These are phyloP conservation scores for Melanotaenia parkinsoni DNA, from an alignment of 2,797 vertebrate genomes.

Conservation along the genomic window DNA sequence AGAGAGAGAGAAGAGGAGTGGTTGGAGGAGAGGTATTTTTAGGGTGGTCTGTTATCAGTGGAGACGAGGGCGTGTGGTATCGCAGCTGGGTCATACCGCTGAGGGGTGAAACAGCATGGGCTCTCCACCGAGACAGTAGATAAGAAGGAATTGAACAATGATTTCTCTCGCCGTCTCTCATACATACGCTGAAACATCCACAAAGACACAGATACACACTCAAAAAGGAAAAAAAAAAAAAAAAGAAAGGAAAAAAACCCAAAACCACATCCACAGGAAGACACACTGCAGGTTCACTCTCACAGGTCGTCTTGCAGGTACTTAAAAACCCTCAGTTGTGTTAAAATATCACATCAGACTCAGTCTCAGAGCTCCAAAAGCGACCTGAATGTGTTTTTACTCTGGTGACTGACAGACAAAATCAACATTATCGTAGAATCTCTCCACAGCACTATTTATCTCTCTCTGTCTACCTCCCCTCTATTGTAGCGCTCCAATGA, in stretches of 20 bases:
- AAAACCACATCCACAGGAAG: conserved; percentile 64
- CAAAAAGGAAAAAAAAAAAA: neutral
- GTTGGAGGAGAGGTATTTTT: conserved; percentile 78
- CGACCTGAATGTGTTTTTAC: conserved; percentile 22
- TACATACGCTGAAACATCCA: conserved; percentile 11
- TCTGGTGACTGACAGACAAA: conserved; percentile 34
- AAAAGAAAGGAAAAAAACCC: neutral
- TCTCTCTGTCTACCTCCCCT: conserved; percentile 30
- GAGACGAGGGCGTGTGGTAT: conserved; percentile 64
- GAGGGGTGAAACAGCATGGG: conserved; percentile 63
- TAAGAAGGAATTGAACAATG: conserved; percentile 71
- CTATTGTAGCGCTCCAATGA: conserved; percentile 60
- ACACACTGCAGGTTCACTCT: conserved; percentile 29
- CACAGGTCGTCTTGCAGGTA: conserved; percentile 25
- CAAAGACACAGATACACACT: conserved; percentile 18
- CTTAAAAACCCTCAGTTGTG: conserved; percentile 25
- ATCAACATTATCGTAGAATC: conserved; percentile 17
- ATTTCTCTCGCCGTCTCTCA: conserved; percentile 35
- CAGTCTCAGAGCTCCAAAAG: conserved; percentile 7
- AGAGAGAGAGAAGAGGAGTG: conserved; percentile 19
- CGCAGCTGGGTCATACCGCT: conserved; percentile 74
- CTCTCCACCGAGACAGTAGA: conserved; percentile 61
- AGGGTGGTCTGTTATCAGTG: conserved; percentile 80
- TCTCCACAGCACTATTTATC: conserved; percentile 35
- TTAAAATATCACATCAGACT: conserved; percentile 40